Evolutionary conservation across 2,888 invertebrate species (phyloP).

Genomic region (Xylophagus ater): DNA sequence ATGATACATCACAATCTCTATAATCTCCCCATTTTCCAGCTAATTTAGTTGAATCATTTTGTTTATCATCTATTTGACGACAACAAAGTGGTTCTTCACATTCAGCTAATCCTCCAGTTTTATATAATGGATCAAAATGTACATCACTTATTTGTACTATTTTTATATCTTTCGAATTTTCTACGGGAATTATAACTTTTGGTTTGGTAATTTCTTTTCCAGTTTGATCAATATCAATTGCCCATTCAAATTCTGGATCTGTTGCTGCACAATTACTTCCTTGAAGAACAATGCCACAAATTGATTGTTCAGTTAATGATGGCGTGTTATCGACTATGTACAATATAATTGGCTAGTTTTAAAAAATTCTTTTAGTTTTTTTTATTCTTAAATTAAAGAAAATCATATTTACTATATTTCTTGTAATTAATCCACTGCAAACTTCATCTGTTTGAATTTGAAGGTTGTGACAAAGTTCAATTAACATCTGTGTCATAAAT

Average conservation of each 20-base stretch:
- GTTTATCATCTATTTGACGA: conserved; percentile 16
- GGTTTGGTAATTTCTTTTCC: conserved; percentile 19
- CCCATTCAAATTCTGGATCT: conserved; percentile 28
- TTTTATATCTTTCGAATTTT: conserved; percentile 16
- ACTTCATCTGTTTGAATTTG: conserved; percentile 48
- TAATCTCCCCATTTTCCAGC: conserved; percentile 79
- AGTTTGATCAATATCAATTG: conserved; percentile 21
- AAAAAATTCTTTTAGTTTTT: conserved; percentile 17
- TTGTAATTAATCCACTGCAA: conserved; percentile 48
- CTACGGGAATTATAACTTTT: conserved; percentile 25
- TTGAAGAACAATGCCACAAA: conserved; percentile 31
- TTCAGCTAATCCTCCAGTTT: conserved; percentile 51
- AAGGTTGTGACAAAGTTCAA: conserved; percentile 45
- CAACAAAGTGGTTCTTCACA: conserved; percentile 75
- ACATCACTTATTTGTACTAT: conserved; percentile 44
- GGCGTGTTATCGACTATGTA: conserved; percentile 48
- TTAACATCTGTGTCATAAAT: conserved; percentile 35
- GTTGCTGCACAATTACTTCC: conserved; percentile 25
- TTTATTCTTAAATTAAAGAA: not conserved
- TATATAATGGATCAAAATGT: conserved; percentile 67
- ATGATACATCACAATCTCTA: conserved; percentile 63
- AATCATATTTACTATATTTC: conserved; percentile 46
- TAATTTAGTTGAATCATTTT: conserved; percentile 19
- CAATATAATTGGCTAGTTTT: conserved; percentile 44
- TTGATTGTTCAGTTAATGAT: conserved; percentile 41